Base-by-base conservation (phyloP, 2,888 invertebrate genomes). In the Ditula angustiorana region DNA sequence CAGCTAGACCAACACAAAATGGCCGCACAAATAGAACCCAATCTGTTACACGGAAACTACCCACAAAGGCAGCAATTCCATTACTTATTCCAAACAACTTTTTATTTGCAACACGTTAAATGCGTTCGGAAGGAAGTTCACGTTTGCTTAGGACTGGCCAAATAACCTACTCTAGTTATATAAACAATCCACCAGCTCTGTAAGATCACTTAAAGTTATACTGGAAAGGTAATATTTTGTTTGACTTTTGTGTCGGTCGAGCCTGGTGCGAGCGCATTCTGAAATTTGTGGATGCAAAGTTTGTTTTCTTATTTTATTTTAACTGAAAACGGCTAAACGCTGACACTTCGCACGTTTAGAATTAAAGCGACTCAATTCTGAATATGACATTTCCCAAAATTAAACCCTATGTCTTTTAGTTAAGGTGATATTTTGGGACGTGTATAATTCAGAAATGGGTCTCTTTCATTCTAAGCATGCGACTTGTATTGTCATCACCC, bases 51-150 rank as follows among this genome's bases (percentile, higher is more conserved):
- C 52, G 60, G 67, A 67, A 72, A 74, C 71, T 73, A 65, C 69
- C 70, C 63, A 61, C 68, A 70, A 80, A 77, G 70, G 74, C 77
- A 82, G 80, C 75, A 78, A 79, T 77, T 69, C 83, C 82, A 82
- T 84, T 83, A 81, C 70, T 78, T 77, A 82, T 80, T 76, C 81
- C 80, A 82, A 83, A 83, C 79, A 82, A 82, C 78, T 82, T 82
- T 84, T 82, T 79, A 85, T 82, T 81, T 78, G 81, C 74, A 78
- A 83, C 82, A 83, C 81, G 83, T 83, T 83, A 82, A 82, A 85
- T 81, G 80, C 78, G 79, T 50, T 66, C 74, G 72, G 68, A 69
- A 76, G 78, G 75, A 82, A 41, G 41, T 41, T 41, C 79, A 79
- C 67, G 83, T 83, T 84, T 83, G 75, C 75, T 80, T 83, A 84